Base-by-base conservation (phyloP, 2,888 invertebrate species). In the Barypeithes pellucidus region DNA sequence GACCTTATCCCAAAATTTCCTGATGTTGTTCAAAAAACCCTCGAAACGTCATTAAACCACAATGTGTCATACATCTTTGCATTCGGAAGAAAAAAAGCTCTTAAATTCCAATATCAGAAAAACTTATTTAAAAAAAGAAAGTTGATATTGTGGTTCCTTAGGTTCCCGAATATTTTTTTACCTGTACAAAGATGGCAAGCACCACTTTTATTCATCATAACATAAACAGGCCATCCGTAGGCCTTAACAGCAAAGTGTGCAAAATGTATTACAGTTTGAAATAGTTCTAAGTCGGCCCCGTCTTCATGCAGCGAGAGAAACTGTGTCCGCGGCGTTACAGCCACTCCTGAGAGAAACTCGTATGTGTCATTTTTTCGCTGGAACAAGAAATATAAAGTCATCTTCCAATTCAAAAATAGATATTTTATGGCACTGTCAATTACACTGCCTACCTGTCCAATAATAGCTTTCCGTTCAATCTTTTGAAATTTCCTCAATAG, bases 151-250 rank as follows among this genome's bases (percentile, higher is more conserved):
- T n/a, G n/a, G n/a, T n/a, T n/a, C n/a, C n/a, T n/a, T n/a, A n/a
- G n/a, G n/a, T n/a, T n/a, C n/a, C n/a, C n/a, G n/a, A n/a, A 12
- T 50, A 14, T 52, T 54, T 9, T 63, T 22, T 80, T 72, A 81
- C 92, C 89, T 36, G 93, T 89, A 83, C 93, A 90, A 59, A 95
- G 87, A 81, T 91, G 90, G 85, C 94, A 94, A 75, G 93, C 86
- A 72, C 92, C 93, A 59, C 91, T 89, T 60, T 89, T 88, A 43
- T 91, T 89, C 75, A 91, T 92, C 86, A 94, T 90, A 79, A 95
- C 89, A 83, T 92, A 95, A 88, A 95, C 91, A 57, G 95, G 95
- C 95, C 95, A 96, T 61, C 95, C 95, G 84, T 95, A 95, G 63
- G 95, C 95, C 41, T 94, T 93, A 72, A 95, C 89, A 45, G 95